phyloP scores from a whole-genome alignment of 2,797 vertebrate genomes.

The Hafferia zeledoni region DNA sequence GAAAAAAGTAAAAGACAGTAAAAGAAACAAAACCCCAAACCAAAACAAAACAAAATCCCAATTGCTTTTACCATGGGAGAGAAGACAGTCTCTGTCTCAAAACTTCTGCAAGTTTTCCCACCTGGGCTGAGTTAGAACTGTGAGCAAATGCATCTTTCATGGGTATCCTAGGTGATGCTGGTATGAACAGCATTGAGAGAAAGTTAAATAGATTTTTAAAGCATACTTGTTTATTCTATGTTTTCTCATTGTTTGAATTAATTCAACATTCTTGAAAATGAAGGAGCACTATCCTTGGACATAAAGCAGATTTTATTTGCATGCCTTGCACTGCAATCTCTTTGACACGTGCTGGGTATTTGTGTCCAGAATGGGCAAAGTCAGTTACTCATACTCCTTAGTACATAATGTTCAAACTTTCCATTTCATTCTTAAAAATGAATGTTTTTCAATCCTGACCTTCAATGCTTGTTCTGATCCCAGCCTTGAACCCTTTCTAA shows the following conservation, averaged over 20 bases:
- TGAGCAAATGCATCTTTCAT: not conserved
- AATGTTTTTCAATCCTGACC: conserved; percentile 25
- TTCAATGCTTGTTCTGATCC: not conserved
- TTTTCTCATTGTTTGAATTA: not conserved
- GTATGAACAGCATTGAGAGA: not conserved
- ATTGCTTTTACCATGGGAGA: not conserved
- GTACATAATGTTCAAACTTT: conserved; percentile 28
- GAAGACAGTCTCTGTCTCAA: not conserved
- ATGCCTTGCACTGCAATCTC: not conserved
- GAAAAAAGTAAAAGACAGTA: not conserved
- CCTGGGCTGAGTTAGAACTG: not conserved
- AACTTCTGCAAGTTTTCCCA: not conserved
- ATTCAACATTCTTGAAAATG: not conserved
- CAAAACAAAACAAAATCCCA: not conserved
- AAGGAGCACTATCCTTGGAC: not conserved
- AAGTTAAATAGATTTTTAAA: not conserved
- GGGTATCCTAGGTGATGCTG: conserved; percentile 29
- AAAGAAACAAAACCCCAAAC: not conserved
- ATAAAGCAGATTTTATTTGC: not conserved
- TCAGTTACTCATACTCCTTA: not conserved
- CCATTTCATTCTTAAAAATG: not conserved
- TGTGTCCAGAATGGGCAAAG: not conserved
- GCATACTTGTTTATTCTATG: not conserved
- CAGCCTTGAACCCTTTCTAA: not conserved
- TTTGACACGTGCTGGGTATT: not conserved